Evolutionary conservation across 1,140 invertebrate species (phyloP).

Genomic region (Nymphalis io): DNA sequence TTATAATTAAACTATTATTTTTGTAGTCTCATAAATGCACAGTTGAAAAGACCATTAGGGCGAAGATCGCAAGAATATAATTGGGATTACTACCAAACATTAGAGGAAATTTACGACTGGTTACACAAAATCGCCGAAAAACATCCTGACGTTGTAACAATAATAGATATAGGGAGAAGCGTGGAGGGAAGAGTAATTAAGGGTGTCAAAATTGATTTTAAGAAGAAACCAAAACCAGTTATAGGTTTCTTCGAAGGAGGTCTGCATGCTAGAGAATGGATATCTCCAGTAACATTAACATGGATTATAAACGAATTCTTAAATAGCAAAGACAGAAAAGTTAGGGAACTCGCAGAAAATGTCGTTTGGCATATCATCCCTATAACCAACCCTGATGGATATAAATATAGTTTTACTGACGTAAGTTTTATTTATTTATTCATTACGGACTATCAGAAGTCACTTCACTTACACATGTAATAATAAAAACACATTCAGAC

Average conservation of each 20-base stretch:
- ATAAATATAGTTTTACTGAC: conserved; percentile 42
- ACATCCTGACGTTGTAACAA: conserved; percentile 41
- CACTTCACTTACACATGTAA: too few species aligned
- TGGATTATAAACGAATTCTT: conserved; percentile 51
- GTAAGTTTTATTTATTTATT: conserved; percentile 35
- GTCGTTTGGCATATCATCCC: conserved; percentile 51
- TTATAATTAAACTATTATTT: neutral
- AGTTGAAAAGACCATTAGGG: conserved; percentile 40
- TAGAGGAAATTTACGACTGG: conserved; percentile 78
- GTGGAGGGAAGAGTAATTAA: conserved; percentile 43
- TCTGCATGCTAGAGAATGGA: conserved; percentile 50
- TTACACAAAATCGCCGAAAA: conserved; percentile 58
- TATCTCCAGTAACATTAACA: conserved; percentile 44
- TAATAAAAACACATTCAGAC: too few species aligned
- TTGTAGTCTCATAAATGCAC: conserved; percentile 48
- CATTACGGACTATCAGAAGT: too few species aligned
- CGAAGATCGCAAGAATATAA: conserved; percentile 40
- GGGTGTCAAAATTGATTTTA: conserved; percentile 45
- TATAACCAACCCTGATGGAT: conserved; percentile 47
- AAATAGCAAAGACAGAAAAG: conserved; percentile 39
- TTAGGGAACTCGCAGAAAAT: conserved; percentile 46
- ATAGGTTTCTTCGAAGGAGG: conserved; percentile 47
- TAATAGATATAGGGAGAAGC: conserved; percentile 41
- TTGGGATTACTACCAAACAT: conserved; percentile 74
- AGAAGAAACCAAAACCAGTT: conserved; percentile 38